Evolutionary conservation across 2,888 invertebrate genomes (phyloP).

Genomic region (Lathronympha strigana): DNA sequence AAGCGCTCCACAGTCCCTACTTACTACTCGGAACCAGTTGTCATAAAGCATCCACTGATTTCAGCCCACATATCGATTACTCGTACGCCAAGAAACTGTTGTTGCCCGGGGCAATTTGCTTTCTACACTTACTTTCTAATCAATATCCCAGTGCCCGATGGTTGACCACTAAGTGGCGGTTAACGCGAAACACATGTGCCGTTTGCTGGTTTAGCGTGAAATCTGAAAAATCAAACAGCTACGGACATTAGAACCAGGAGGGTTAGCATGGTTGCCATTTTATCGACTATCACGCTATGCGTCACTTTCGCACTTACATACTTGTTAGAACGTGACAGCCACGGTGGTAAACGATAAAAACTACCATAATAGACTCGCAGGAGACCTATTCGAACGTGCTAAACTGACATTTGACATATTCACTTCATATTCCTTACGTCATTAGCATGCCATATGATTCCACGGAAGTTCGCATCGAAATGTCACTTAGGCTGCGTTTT

Average conservation of each 20-base stretch:
- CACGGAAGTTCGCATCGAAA: too few species aligned
- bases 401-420: too few species aligned
- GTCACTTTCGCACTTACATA: too few species aligned
- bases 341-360: too few species aligned
- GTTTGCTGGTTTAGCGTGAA: neutral
- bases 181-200: conserved; percentile 15
- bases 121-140: conserved; percentile 27
- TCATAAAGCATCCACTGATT: conserved; percentile 1
- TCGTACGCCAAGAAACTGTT: conserved; percentile 9
- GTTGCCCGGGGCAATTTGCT: conserved; percentile 19
- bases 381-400: too few species aligned
- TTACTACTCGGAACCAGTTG: neutral
- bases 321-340: too few species aligned
- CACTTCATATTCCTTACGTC: too few species aligned
- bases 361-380: too few species aligned
- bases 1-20: neutral
- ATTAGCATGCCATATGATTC: too few species aligned
- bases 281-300: too few species aligned
- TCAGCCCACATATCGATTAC: neutral
- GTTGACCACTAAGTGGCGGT: conserved; percentile 24
- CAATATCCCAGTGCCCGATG: conserved; percentile 18
- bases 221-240: neutral
- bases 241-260: neutral
- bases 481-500: too few species aligned
- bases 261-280: too few species aligned